Conservation (phyloP, 2,113 vertebrate genomes). For the Seriola aureovittata region DNA sequence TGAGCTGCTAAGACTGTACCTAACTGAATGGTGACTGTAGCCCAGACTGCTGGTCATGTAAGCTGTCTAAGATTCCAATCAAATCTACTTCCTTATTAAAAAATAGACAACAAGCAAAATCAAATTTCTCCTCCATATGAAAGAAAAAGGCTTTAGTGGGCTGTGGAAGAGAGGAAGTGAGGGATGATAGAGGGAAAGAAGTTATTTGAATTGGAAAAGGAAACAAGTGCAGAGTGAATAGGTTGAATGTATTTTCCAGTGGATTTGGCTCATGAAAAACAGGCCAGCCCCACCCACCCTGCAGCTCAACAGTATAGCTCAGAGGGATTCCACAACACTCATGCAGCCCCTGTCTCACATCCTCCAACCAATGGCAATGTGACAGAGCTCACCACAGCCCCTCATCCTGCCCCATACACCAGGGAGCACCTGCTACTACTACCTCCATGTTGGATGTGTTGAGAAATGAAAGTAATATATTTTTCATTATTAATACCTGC, state of each 20-base stretch:
- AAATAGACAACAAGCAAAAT: not conserved
- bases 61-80: not conserved
- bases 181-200: not conserved
- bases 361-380: not conserved
- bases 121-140: not conserved
- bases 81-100: not conserved
- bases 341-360: not conserved
- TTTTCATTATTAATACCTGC: not conserved
- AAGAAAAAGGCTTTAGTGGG: not conserved
- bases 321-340: not conserved
- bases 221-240: not conserved
- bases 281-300: not conserved
- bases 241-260: slow-evolving; percentile 26
- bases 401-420: not conserved
- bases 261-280: slow-evolving; percentile 18
- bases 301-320: slow-evolving; percentile 23
- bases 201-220: not conserved
- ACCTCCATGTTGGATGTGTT: not conserved
- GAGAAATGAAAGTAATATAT: slow-evolving; percentile 1
- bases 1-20: not conserved
- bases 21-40: not conserved
- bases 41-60: not conserved
- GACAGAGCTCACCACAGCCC: not conserved
- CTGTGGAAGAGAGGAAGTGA: not conserved
- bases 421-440: not conserved